Conservation (phyloP, 2,113 vertebrate genomes). For the Stegostoma tigrinum region DNA sequence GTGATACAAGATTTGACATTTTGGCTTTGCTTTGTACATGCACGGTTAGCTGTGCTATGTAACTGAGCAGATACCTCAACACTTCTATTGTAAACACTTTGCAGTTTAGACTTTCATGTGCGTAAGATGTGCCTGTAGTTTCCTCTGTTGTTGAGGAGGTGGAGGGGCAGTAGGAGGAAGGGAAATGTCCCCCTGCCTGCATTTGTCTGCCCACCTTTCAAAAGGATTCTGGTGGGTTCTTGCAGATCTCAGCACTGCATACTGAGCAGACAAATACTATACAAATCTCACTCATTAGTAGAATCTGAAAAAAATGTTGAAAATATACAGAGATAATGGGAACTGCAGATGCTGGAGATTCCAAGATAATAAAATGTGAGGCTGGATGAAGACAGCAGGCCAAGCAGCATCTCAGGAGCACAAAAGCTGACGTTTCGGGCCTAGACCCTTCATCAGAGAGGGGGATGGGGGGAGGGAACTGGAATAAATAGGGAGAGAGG, state of each 20-base stretch:
- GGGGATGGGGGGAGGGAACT: no score
- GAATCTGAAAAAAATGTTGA: not conserved
- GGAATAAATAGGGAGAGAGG: no score
- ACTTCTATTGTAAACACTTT: not conserved
- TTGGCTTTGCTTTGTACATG: slow-evolving; percentile 1
- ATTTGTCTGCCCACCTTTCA: not conserved
- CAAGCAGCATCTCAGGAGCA: no score
- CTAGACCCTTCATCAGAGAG: no score
- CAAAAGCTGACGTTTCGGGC: no score
- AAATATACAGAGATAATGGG: not conserved
- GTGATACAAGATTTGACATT: not conserved
- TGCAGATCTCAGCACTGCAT: not conserved
- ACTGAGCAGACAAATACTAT: not conserved
- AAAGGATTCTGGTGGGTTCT: not conserved
- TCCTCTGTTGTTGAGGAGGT: not conserved
- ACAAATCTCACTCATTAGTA: not conserved
- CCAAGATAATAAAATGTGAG: no score
- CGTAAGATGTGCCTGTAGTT: not conserved
- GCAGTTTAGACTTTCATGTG: not conserved
- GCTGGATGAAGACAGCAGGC: no score
- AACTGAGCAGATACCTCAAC: not conserved
- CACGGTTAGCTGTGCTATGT: not conserved
- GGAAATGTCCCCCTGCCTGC: not conserved
- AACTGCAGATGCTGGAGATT: no score
- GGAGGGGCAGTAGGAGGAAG: no score